Percentiles rank a stretch among this genome's conserved stretches.
Evolutionary conservation across 2,888 invertebrate species (phyloP).

Genomic region (Harmothoe impar): DNA sequence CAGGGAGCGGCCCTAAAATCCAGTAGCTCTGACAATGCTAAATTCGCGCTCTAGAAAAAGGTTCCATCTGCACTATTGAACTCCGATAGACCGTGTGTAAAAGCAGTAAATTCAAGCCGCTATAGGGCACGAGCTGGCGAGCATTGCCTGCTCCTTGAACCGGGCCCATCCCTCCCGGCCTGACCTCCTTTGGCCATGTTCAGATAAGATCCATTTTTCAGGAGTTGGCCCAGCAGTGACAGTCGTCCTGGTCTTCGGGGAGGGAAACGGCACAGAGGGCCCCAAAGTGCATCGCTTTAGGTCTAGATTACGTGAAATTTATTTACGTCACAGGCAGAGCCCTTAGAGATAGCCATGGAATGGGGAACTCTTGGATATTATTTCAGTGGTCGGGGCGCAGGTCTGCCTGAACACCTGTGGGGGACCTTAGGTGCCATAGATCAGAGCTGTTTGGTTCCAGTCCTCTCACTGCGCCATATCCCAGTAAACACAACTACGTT

Average conservation of each 20-base stretch:
- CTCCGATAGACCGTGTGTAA: background rate
- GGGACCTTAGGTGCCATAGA: background rate
- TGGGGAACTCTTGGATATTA: constrained; percentile 19
- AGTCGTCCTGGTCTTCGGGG: constrained; percentile 24
- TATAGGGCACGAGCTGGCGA: background rate
- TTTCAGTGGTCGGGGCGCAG: background rate
- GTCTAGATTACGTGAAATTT: constrained; percentile 26
- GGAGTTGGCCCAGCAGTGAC: background rate
- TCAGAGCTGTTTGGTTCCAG: background rate
- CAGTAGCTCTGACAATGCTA: no score
- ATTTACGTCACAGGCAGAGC: constrained; percentile 20
- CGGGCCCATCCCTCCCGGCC: background rate
- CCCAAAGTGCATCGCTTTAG: constrained; percentile 1
- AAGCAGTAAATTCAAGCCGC: background rate
- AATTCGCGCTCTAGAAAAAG: no score
- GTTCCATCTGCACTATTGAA: background rate
- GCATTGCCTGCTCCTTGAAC: constrained; percentile 8
- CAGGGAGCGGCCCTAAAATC: no score
- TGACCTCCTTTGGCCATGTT: constrained; percentile 12
- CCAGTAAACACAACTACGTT: no score
- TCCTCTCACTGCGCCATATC: background rate
- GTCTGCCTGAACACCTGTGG: constrained; percentile 24
- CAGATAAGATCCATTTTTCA: constrained; percentile 45
- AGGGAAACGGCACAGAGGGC: background rate
- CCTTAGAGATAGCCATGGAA: constrained; percentile 21